Base-by-base conservation (phyloP, 2,113 vertebrate species). In the Xiphophorus maculatus region DNA sequence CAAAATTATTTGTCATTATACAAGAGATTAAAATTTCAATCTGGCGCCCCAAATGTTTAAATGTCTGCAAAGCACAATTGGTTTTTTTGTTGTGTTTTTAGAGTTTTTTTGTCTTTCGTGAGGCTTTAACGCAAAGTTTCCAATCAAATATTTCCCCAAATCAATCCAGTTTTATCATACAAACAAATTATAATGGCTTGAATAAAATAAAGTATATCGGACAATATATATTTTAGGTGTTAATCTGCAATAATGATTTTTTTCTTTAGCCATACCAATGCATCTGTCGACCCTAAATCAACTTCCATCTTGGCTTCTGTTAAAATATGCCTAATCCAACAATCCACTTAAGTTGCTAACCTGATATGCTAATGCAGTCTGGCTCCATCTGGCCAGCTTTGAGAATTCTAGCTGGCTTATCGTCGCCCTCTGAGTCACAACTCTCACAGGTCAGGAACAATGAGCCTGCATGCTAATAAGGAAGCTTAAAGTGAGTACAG, bases 341-440 rank as follows among this genome's bases (percentile, higher is more conserved):
- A 22, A 73, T 81, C 71, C 37, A 48, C 54, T 51, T 27, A 67
- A 17, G 76, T 54, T 82, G 22, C 28, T 40, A 80, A 79, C 40
- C 40, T 42, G 40, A 14, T 15, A 42, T 42, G 14, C 40, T 42
- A 42, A 42, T 42, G 14, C 40, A 42, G 4, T 15, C 40, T 42
- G 40, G 40, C 12, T 42, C 4, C 58, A 28, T 63, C 61, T 8
- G n/a, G 63, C 66, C 60, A 30, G 66, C 48, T 79, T 70, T 12
- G n/a, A 44, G 61, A 67, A 58, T 25, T 73, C 68, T 63, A 66
- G 72, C 11, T 63, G 68, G 72, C 65, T 60, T 64, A 62, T 84
- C 75, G 42, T 51, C 61, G 61, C 80, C 73, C 64, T 80, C 79
- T 81, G 74, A 84, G 74, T 83, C 87, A 83, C 19, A 60, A 75